A percentile compares a stretch with the other conserved stretches of the same genome.
Evolutionary conservation across 1,140 invertebrate species (phyloP).

Genomic region (Venustaconcha ellipsiformis): DNA sequence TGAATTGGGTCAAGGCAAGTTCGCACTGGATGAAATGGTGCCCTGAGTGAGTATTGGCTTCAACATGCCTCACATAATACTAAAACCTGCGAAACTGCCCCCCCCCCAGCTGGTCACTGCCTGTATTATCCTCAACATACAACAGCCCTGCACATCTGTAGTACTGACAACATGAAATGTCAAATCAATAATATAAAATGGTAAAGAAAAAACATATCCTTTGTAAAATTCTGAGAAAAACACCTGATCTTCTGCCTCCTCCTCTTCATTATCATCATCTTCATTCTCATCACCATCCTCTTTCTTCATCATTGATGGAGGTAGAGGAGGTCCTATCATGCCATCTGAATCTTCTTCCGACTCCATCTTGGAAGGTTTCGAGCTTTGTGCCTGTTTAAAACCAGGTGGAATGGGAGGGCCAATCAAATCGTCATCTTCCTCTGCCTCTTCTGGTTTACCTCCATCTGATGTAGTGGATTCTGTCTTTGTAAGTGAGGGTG

Average conservation of each 20-base stretch:
- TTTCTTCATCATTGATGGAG: conserved; percentile 17
- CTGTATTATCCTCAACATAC: too few relatives aligned
- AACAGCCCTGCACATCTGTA: too few relatives aligned
- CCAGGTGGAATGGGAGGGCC: conserved; percentile 55
- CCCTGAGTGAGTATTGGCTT: too few relatives aligned
- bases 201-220: conserved; percentile 1
- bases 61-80: too few relatives aligned
- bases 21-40: too few relatives aligned
- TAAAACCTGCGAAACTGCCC: too few relatives aligned
- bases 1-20: too few relatives aligned
- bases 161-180: too few relatives aligned
- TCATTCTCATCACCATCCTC: conserved; percentile 33
- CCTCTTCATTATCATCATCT: conserved; percentile 44
- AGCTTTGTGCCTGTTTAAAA: conserved; percentile 2
- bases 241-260: conserved; percentile 21
- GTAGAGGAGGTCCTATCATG: conserved; percentile 61
- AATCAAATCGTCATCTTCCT: conserved; percentile 50
- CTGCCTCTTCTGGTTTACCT: conserved; percentile 7
- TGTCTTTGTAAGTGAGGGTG: neutral
- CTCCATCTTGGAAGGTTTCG: too few relatives aligned
- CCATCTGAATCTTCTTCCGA: conserved; percentile 10
- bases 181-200: neutral
- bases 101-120: too few relatives aligned
- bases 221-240: neutral
- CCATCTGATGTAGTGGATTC: neutral